Percentiles rank a stretch among this genome's conserved stretches.
These are phyloP conservation scores for Poecile montanus DNA, from an alignment of 2,797 vertebrate genomes.

Conservation along the genomic window DNA sequence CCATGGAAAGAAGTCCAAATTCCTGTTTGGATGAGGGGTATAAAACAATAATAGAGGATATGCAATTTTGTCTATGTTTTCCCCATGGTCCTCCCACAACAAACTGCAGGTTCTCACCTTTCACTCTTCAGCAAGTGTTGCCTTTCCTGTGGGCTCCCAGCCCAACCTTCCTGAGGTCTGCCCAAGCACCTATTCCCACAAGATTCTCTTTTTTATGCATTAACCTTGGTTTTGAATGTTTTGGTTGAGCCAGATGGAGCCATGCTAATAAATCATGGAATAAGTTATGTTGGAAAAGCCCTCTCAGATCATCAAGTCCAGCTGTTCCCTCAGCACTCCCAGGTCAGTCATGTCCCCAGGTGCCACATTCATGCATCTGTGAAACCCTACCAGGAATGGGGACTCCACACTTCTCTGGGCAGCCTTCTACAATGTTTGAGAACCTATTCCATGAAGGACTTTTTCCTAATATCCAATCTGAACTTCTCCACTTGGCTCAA, in stretches of 20 bases:
- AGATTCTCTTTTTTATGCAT: not conserved
- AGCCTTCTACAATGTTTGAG: not conserved
- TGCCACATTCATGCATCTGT: not conserved
- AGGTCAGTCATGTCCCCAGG: not conserved
- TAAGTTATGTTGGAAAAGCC: not conserved
- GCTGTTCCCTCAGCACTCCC: not conserved
- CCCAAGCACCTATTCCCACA: not conserved
- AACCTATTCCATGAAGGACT: not conserved
- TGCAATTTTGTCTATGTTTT: not conserved
- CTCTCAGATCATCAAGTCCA: not conserved
- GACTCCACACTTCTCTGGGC: not conserved
- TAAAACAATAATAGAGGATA: not conserved
- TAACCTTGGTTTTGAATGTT: not conserved
- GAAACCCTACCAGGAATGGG: not conserved
- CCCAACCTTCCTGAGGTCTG: fast-evolving
- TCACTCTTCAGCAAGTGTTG: not conserved
- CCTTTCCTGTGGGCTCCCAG: not conserved
- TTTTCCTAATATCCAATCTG: not conserved
- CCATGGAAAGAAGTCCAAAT: not conserved
- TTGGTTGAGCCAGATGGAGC: not conserved
- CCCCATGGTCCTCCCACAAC: not conserved
- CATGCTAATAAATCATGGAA: not conserved
- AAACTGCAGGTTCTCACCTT: not conserved
- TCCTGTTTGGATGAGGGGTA: not conserved
- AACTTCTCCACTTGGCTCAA: not conserved